Conservation (phyloP, 2,113 vertebrate species). For the Ranitomeya variabilis region DNA sequence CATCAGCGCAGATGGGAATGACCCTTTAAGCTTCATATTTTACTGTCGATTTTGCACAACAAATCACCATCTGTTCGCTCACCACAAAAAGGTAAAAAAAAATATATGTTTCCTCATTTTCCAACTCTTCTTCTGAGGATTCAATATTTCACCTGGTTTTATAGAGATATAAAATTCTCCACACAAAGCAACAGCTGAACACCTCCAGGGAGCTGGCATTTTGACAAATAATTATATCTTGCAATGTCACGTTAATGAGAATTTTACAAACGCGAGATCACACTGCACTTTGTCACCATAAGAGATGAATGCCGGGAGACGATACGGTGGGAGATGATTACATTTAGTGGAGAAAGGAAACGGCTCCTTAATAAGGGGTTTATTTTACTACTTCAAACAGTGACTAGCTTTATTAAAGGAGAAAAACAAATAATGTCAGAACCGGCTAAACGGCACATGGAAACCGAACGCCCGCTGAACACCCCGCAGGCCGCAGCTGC, state of each 20-base stretch:
- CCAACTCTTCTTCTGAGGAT: not conserved
- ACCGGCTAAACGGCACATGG: not conserved
- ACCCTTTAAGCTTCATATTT: not conserved
- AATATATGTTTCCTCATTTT: not conserved
- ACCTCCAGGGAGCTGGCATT: constrained; percentile 44
- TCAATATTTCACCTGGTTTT: constrained; percentile 9
- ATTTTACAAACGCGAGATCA: constrained; percentile 37
- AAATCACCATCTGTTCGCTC: not conserved
- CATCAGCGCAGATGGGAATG: too few relatives aligned
- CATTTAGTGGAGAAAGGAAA: not conserved
- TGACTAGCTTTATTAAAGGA: not conserved
- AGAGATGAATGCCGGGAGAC: not conserved
- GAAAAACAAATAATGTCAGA: not conserved
- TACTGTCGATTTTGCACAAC: not conserved
- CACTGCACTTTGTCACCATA: constrained; percentile 37
- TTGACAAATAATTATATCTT: constrained; percentile 52
- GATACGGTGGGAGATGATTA: not conserved
- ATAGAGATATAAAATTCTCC: constrained; percentile 9
- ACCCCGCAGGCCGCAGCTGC: constrained; percentile 2
- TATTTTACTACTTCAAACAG: not conserved
- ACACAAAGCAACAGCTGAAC: not conserved
- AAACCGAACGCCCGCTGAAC: not conserved
- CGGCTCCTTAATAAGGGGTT: not conserved
- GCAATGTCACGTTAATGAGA: constrained; percentile 41
- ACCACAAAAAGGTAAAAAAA: not conserved